A percentile compares a stretch with the other conserved stretches of the same genome.
Conservation (phyloP, 2,888 invertebrate species). For the Plagiodera versicolora region DNA sequence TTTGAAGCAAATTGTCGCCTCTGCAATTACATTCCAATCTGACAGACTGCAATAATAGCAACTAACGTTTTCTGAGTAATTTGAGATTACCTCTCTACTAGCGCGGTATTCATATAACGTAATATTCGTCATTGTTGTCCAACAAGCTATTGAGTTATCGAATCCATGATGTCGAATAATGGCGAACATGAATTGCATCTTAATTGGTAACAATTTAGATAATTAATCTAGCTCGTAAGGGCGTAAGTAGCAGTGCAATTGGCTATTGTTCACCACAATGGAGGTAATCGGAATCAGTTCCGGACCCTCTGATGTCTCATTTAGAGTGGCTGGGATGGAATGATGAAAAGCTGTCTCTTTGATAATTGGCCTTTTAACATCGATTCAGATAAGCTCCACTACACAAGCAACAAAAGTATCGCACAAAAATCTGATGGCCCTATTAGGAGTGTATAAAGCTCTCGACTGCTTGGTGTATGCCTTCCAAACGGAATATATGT, state of each 20-base stretch:
- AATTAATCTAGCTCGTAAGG: constrained; percentile 56
- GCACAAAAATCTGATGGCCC: constrained; percentile 17
- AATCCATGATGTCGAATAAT: constrained; percentile 48
- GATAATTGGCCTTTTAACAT: constrained; percentile 47
- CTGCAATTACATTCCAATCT: not conserved
- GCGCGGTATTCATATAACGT: constrained; percentile 4
- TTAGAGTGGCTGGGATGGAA: constrained; percentile 46
- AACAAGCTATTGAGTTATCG: constrained; percentile 22
- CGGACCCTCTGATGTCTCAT: constrained; percentile 52
- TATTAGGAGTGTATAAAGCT: constrained; percentile 17
- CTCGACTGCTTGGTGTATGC: constrained; percentile 17
- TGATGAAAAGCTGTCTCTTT: constrained; percentile 45
- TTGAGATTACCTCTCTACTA: not conserved
- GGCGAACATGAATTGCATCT: constrained; percentile 58
- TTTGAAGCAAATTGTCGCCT: constrained; percentile 6
- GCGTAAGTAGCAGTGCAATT: constrained; percentile 54
- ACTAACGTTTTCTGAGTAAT: not conserved
- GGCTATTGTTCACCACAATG: constrained; percentile 57
- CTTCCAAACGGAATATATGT: constrained; percentile 25
- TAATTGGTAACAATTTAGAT: constrained; percentile 61
- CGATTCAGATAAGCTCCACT: constrained; percentile 39
- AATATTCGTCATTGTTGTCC: constrained; percentile 10
- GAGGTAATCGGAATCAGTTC: constrained; percentile 56
- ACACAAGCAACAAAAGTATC: constrained; percentile 34
- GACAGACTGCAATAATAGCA: not conserved